Conservation (phyloP, 2,113 vertebrate species). For the Phyllopteryx taeniolatus region DNA sequence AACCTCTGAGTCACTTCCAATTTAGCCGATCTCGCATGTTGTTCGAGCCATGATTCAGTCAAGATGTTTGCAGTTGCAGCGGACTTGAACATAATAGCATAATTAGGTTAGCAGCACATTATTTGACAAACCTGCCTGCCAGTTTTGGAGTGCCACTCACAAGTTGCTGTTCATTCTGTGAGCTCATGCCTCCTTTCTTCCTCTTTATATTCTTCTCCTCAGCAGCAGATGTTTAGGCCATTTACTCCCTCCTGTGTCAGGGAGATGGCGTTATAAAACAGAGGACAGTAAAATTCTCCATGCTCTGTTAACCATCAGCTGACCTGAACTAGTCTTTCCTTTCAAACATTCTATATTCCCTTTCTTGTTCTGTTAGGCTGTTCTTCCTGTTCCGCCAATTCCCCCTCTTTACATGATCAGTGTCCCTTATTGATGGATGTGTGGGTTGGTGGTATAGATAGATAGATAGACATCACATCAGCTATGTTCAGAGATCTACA, state of each 20-base stretch:
- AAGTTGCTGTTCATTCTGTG: conserved; percentile 9
- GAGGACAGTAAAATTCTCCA: conserved; percentile 47
- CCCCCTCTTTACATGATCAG: neutral
- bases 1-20: conserved; percentile 57
- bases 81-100: conserved; percentile 15
- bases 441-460: too few relatives aligned
- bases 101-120: conserved; percentile 32
- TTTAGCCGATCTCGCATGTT: conserved; percentile 28
- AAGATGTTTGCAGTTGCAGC: conserved; percentile 55
- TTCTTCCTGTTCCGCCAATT: neutral
- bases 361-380: conserved; percentile 17
- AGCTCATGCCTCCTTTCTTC: conserved; percentile 22
- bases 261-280: neutral
- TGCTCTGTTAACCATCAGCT: conserved; percentile 41
- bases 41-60: conserved; percentile 45
- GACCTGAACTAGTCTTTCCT: conserved; percentile 39
- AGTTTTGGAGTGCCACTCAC: conserved; percentile 25
- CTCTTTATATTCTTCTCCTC: conserved; percentile 4
- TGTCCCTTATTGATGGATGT: neutral
- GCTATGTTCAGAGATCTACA: too few relatives aligned
- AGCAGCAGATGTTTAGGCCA: conserved; percentile 51
- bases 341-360: conserved; percentile 3
- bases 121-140: conserved; percentile 45
- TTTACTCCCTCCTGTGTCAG: conserved; percentile 22
- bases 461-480: too few relatives aligned